Evolutionary conservation across 2,113 vertebrate species (phyloP).

Genomic region (Penelope pileata): DNA sequence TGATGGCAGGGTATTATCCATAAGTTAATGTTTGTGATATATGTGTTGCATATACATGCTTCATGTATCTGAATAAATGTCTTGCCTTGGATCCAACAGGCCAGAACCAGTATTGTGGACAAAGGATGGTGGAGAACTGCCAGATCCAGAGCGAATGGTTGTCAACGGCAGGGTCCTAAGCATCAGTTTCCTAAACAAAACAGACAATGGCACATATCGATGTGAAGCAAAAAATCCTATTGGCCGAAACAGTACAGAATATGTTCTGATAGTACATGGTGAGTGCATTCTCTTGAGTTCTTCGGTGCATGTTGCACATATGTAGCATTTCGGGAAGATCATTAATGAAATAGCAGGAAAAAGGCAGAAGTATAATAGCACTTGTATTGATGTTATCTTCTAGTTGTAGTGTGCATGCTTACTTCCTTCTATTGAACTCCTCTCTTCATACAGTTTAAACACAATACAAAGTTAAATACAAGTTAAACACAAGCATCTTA

Average conservation of each 20-base stretch:
- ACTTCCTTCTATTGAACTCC: background rate
- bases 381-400: background rate
- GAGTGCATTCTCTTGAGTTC: conserved; percentile 68
- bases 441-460: background rate
- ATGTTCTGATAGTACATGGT: conserved; percentile 97
- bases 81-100: conserved; percentile 71
- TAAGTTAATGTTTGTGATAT: background rate
- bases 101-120: conserved; percentile 97
- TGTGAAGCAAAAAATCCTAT: conserved; percentile 97
- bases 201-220: conserved; percentile 98
- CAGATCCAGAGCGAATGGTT: conserved; percentile 93
- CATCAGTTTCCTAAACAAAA: conserved; percentile 97
- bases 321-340: background rate
- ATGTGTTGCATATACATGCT: rapidly evolving
- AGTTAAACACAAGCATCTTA: background rate
- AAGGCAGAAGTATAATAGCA: background rate
- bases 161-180: conserved; percentile 93
- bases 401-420: background rate
- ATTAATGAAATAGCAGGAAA: background rate
- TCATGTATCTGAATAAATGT: background rate
- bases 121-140: conserved; percentile 94
- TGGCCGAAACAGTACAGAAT: conserved; percentile 93
- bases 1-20: background rate
- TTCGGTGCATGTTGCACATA: background rate
- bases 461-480: too few species aligned